These are phyloP conservation scores for Drosophila sordidula DNA, from an alignment of 2,888 invertebrate species.

Conservation along the genomic window DNA sequence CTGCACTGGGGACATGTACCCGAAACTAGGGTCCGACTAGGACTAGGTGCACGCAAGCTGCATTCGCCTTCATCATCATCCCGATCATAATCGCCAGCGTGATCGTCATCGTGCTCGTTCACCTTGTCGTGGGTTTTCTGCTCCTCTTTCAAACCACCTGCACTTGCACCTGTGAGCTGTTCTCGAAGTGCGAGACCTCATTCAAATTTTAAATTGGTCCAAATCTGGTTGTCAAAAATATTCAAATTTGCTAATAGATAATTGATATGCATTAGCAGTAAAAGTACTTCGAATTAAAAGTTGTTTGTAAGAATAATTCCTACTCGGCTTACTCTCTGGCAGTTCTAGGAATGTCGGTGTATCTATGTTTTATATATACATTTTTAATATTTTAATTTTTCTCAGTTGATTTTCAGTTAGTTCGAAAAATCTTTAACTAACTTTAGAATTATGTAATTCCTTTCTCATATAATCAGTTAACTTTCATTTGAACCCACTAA, in stretches of 20 bases:
- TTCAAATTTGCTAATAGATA: neutral
- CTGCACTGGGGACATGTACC: conserved; percentile 27
- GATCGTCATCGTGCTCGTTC: conserved; percentile 8
- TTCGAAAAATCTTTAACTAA: too few relatives aligned
- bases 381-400: too few relatives aligned
- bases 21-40: conserved; percentile 3
- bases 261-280: neutral
- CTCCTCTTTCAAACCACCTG: conserved; percentile 18
- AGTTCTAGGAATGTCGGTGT: too few relatives aligned
- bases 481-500: too few relatives aligned
- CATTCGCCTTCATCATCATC: conserved; percentile 38
- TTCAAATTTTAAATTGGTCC: conserved; percentile 3
- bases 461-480: too few relatives aligned
- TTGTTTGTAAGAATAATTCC: too few relatives aligned
- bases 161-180: conserved; percentile 23
- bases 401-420: too few relatives aligned
- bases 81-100: conserved; percentile 26
- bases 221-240: conserved; percentile 5
- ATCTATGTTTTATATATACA: too few relatives aligned
- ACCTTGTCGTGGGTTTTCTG: conserved; percentile 3
- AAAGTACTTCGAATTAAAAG: neutral
- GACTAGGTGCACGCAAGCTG: conserved; percentile 61
- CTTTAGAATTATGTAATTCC: too few relatives aligned
- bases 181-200: neutral
- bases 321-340: too few relatives aligned